phyloP scores from a whole-genome alignment of 2,113 vertebrate genomes.

The Cisticola juncidis region DNA sequence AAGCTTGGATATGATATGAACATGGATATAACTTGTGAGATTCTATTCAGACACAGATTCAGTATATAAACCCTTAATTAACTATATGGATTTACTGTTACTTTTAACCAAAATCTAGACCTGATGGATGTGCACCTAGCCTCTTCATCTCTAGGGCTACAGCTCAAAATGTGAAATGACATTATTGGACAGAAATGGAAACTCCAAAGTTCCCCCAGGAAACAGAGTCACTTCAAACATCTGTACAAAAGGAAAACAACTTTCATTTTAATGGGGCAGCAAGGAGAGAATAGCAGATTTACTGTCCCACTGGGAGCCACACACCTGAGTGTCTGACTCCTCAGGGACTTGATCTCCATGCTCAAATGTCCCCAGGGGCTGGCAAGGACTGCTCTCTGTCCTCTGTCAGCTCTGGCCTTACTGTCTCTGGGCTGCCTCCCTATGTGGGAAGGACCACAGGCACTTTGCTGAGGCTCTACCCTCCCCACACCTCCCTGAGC shows the following conservation, averaged over 20 bases:
- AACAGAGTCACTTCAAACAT: background rate
- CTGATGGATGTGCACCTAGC: background rate
- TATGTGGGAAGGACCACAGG: background rate
- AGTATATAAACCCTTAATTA: background rate
- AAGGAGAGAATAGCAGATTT: background rate
- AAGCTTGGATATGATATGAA: background rate
- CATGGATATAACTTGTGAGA: accelerated
- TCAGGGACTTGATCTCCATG: background rate
- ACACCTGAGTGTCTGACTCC: background rate
- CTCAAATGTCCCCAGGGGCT: background rate
- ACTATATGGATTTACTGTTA: background rate
- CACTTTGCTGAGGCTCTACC: background rate
- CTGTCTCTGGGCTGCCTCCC: background rate
- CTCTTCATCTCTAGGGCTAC: background rate
- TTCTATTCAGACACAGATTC: background rate
- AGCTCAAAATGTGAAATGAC: background rate
- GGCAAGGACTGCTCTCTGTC: background rate
- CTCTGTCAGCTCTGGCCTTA: background rate
- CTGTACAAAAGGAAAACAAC: background rate
- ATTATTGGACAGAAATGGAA: background rate
- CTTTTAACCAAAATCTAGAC: background rate
- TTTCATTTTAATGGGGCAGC: background rate
- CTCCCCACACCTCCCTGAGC: background rate
- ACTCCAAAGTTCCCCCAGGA: background rate
- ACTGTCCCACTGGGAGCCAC: background rate